Percentiles rank a stretch among this genome's conserved stretches.
Conservation (phyloP, 2,797 vertebrate species). For the Chelonia mydas region DNA sequence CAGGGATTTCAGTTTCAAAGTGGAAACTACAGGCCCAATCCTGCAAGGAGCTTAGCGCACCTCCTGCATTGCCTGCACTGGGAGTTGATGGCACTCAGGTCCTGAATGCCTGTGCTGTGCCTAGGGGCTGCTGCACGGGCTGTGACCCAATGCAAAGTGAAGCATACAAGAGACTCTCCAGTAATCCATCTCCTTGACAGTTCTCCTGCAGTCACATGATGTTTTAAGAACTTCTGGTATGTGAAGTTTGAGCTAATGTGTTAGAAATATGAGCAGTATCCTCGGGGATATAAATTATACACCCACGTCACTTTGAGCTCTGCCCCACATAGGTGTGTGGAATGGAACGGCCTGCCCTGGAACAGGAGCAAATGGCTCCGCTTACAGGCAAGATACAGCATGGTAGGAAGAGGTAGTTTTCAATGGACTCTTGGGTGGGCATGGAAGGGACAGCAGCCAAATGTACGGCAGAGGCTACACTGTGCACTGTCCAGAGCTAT, state of each 20-base stretch:
- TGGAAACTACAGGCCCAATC: background rate
- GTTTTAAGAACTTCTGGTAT: background rate
- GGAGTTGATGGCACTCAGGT: background rate
- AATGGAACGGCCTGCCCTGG: background rate
- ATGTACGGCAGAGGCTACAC: background rate
- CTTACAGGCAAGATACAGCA: background rate
- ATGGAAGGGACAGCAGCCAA: background rate
- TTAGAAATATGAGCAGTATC: background rate
- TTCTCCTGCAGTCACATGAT: background rate
- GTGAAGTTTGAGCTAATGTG: background rate
- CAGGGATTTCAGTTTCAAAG: background rate
- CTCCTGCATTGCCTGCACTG: background rate
- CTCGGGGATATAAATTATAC: background rate
- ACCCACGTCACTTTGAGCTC: background rate
- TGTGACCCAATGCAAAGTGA: background rate
- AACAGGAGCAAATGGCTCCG: fast-evolving
- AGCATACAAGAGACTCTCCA: background rate
- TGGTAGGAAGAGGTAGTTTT: background rate
- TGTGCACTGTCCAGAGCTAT: background rate
- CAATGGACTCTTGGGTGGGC: background rate
- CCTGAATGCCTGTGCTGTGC: background rate
- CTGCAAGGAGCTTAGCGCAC: background rate
- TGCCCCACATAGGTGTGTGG: background rate
- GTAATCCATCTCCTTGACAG: fast-evolving
- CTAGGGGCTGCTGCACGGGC: fast-evolving